Evolutionary conservation across 2,797 vertebrate species (phyloP).

Genomic region (Anabas testudineus): DNA sequence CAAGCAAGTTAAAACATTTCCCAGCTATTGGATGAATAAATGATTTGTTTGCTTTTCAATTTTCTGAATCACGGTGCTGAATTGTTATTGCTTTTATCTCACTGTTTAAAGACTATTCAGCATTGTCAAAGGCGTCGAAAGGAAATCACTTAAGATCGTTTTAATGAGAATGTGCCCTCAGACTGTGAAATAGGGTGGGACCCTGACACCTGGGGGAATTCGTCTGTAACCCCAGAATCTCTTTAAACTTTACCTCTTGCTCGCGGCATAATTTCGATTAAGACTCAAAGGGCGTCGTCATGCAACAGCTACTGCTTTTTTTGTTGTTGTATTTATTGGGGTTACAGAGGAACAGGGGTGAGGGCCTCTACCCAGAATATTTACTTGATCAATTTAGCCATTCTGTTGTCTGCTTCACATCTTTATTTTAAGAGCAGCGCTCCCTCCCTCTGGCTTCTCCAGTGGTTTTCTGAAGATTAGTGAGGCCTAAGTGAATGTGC

Average conservation of each 20-base stretch:
- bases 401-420: conserved; percentile 12
- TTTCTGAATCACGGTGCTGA: neutral
- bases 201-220: conserved; percentile 36
- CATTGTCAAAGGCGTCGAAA: neutral
- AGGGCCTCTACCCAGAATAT: conserved; percentile 30
- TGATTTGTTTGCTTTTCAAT: neutral
- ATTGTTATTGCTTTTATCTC: neutral
- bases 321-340: conserved; percentile 49
- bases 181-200: conserved; percentile 7
- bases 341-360: conserved; percentile 32
- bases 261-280: conserved; percentile 54
- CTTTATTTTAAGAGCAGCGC: conserved; percentile 35
- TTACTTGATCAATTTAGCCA: conserved; percentile 23
- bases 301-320: conserved; percentile 5
- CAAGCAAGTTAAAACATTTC: neutral
- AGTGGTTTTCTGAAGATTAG: conserved; percentile 65
- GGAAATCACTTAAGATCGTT: conserved; percentile 9
- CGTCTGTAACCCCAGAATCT: conserved; percentile 40
- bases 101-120: neutral
- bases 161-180: conserved; percentile 8
- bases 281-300: conserved; percentile 47
- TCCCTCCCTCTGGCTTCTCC: conserved; percentile 15
- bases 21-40: neutral
- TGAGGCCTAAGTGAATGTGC: conserved; percentile 64
- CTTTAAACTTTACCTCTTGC: conserved; percentile 48